These are phyloP conservation scores for Gambelia wislizenii DNA, from an alignment of 2,797 vertebrate genomes.

Conservation along the genomic window DNA sequence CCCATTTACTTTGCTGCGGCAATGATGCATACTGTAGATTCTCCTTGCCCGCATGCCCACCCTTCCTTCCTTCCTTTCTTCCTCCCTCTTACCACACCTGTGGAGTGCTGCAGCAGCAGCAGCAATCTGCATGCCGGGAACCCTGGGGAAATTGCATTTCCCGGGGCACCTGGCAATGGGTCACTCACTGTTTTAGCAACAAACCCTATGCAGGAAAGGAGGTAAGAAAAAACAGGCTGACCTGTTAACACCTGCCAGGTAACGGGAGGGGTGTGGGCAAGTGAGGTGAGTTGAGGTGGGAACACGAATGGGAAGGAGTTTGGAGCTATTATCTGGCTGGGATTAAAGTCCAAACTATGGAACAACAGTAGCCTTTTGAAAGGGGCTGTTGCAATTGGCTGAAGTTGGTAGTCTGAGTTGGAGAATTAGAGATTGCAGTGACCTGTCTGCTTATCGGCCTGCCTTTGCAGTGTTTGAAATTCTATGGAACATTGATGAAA, in stretches of 20 bases:
- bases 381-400: background rate
- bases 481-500: background rate
- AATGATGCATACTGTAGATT: background rate
- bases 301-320: background rate
- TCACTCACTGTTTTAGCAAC: background rate
- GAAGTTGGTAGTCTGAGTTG: background rate
- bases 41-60: too few species aligned
- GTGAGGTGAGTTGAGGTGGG: background rate
- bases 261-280: background rate
- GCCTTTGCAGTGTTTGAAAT: background rate
- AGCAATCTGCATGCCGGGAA: background rate
- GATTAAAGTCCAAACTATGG: background rate
- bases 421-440: background rate
- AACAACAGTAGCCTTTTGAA: background rate
- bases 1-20: background rate
- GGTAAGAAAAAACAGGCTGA: background rate
- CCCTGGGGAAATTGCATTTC: background rate
- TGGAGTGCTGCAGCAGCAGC: background rate
- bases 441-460: background rate
- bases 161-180: background rate
- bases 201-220: too few species aligned
- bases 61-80: background rate
- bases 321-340: background rate
- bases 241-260: background rate
- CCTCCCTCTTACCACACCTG: background rate